Evolutionary conservation across 2,888 invertebrate genomes (phyloP).

Genomic region (Buathra laborator): DNA sequence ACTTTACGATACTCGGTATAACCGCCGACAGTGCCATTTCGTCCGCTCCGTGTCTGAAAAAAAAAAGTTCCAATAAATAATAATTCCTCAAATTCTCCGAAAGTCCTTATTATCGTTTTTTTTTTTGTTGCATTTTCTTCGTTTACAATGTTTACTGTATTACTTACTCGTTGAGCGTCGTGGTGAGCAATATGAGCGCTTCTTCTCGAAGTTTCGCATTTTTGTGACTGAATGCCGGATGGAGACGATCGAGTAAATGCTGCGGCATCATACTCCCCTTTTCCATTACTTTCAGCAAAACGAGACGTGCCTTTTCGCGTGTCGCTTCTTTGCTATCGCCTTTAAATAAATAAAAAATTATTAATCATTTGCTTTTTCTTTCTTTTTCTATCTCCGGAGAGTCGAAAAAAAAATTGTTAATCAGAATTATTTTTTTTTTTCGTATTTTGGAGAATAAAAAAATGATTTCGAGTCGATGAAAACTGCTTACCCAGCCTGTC

Average conservation of each 20-base stretch:
- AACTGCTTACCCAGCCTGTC: slow-evolving; percentile 89
- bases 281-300: slow-evolving; percentile 91
- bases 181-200: slow-evolving; percentile 92
- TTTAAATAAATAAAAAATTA: slow-evolving; percentile 58
- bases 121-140: not conserved
- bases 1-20: slow-evolving; percentile 92
- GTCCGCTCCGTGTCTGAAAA: slow-evolving; percentile 92
- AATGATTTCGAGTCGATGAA: slow-evolving; percentile 2
- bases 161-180: slow-evolving; percentile 93
- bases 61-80: slow-evolving; percentile 19
- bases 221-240: slow-evolving; percentile 93
- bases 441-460: slow-evolving; percentile 84
- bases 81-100: not conserved
- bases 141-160: not conserved
- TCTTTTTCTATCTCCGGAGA: not conserved
- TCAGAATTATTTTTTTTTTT: not conserved
- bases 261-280: slow-evolving; percentile 90
- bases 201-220: slow-evolving; percentile 97
- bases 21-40: slow-evolving; percentile 93
- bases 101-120: not conserved
- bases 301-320: slow-evolving; percentile 91
- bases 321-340: slow-evolving; percentile 89
- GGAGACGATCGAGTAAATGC: slow-evolving; percentile 90
- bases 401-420: not conserved
- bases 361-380: not conserved